Evolutionary conservation across 2,797 vertebrate genomes (phyloP).

Genomic region (Arrhamphus sclerolepis): DNA sequence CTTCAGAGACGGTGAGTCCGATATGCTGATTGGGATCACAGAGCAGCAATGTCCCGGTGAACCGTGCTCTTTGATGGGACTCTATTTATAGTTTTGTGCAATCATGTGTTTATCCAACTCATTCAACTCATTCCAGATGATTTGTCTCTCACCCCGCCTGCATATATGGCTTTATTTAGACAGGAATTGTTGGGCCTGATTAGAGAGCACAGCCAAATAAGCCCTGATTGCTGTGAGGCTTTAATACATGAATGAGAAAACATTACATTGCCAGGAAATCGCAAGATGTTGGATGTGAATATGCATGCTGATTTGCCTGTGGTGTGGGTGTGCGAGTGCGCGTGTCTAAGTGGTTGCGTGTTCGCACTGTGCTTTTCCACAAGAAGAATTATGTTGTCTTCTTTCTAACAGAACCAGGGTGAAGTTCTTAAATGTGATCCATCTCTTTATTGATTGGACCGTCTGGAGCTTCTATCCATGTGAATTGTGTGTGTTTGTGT

Average conservation of each 20-base stretch:
- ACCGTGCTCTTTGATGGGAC: conserved; percentile 63
- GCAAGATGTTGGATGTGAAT: conserved; percentile 51
- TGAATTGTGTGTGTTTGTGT: conserved; percentile 30
- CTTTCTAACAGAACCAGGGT: conserved; percentile 14
- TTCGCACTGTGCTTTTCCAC: conserved; percentile 37
- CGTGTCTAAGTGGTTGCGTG: conserved; percentile 12
- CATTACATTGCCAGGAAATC: conserved; percentile 61
- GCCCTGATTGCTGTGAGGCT: conserved; percentile 64
- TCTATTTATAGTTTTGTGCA: conserved; percentile 77
- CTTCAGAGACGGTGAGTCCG: conserved; percentile 65
- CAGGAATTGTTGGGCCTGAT: conserved; percentile 67
- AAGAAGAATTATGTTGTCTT: conserved; percentile 38
- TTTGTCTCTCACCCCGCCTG: conserved; percentile 65
- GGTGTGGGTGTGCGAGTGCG: conserved; percentile 17
- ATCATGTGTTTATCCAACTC: conserved; percentile 76
- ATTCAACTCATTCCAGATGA: conserved; percentile 76
- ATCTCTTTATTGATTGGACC: conserved; percentile 37
- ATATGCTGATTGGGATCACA: conserved; percentile 63
- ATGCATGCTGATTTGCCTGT: conserved; percentile 27
- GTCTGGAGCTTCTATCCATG: conserved; percentile 9
- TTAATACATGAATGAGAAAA: conserved; percentile 65
- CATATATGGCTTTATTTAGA: conserved; percentile 72
- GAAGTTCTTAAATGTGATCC: conserved; percentile 28
- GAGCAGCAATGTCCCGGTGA: conserved; percentile 59
- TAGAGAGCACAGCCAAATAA: conserved; percentile 70